Evolutionary conservation across 37 sponge, comb jelly and placozoan species (phyloP), one percentile per base, ranked within the genome.

Genomic region (Aplysina aerophoba): DNA sequence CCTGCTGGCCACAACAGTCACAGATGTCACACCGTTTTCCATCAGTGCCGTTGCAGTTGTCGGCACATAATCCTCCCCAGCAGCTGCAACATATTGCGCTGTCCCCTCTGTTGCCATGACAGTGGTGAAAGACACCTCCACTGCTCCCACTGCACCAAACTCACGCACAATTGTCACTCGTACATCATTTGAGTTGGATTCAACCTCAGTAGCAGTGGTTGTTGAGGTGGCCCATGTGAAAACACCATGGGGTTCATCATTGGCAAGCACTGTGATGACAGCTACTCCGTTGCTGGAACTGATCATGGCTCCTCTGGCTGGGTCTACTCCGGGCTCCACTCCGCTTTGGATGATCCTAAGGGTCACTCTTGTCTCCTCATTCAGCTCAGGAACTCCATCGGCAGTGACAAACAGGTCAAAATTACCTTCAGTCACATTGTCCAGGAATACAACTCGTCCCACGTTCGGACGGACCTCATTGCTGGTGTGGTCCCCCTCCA

Each of bases 181-280:
- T 79, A 64, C 85, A 67, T 80, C 64, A 3, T 81, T 81, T 4
- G 64, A 86, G 19, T 41, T 60, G 50, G 50, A 44, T 22, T 88
- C 92, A 33, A 33, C 25, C 44, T 91, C 92, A 22, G 44, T 58
- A 1, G 80, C 85, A 37, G 33, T 60, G 27, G 88, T 86, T 3
- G 57, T 25, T 31, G 75, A 15, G 39, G 91, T 44, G 16, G 88
- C 68, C 87, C 90, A 90, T 0, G 77, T 30, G 19, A 94, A 28
- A 25, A 92, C 86, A n/a, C 97, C 97, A 85, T 94, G 88, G 31
- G 97, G 97, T 24, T 80, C 85, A 82, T 96, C 94, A 41, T 94
- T 94, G 59, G 97, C 94, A 21, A 79, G 73, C 5, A 94, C 88
- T 50, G 94, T 94, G 65, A 96, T 80, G 15, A 92, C 90, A 8